Base-by-base conservation (phyloP, 2,888 invertebrate species). In the Ophion obscuratus region DNA sequence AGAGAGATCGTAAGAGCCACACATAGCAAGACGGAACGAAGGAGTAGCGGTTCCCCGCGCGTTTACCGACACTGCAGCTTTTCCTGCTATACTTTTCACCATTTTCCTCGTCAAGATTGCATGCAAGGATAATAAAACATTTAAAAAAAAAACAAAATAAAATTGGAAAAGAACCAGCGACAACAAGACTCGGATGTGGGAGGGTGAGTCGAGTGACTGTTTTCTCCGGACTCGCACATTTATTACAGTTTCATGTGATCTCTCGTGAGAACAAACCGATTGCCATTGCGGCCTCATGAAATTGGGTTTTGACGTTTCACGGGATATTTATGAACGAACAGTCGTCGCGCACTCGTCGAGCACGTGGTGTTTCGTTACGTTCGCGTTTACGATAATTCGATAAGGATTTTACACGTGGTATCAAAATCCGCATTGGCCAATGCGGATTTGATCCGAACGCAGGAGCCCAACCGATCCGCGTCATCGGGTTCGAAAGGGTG, bases 21-120 rank as follows among this genome's bases (percentile, higher is more conserved):
- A 79, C 80, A 76, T 75, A 82, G 78, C 76, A 80, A 81, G 77
- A 80, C 73, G 79, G 68, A 84, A 70, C 81, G 36, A 68, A 85
- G 74, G 70, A 81, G 79, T 80, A 81, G 87, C 74, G 73, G 74
- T 31, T 31, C 31, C 78, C 73, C 77, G 78, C 47, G 73, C 31
- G 61, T 75, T 71, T 64, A 59, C 78, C 78, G 82, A 75, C 78
- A 57, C 44, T 36, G 59, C 68, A 78, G 68, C 82, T 82, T 78
- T 77, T 74, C 40, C 40, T 62, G 2, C 74, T 57, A 44, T n/a
- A 24, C 71, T 67, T 73, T 62, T 27, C 57, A 44, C 40, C 61
- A 71, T 66, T 73, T 66, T 47, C 53, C 47, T 44, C 17, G 11
- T 40, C 4, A 31, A 31, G 3, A 31, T 40, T 10, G 40, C 57